Percentiles rank a stretch among this genome's conserved stretches.
phyloP scores from a whole-genome alignment of 2,113 vertebrate species.

The Xyrauchen texanus region DNA sequence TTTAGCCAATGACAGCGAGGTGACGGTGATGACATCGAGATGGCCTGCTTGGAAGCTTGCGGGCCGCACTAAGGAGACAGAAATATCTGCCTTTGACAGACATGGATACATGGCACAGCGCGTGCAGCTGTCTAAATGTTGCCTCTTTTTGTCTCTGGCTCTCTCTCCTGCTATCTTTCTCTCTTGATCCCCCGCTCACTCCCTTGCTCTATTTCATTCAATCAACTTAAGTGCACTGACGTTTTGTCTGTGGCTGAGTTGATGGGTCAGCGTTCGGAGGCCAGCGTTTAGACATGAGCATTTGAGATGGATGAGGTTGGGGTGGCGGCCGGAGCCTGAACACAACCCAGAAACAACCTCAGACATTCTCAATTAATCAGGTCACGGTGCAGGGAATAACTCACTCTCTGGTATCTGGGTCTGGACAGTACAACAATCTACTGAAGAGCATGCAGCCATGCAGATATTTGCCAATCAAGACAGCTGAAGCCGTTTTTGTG shows the following conservation, averaged over 20 bases:
- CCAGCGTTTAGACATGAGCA: slow-evolving; percentile 58
- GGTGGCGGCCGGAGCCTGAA: slow-evolving; percentile 35
- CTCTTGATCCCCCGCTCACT: slow-evolving; percentile 45
- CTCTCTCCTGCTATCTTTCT: slow-evolving; percentile 35
- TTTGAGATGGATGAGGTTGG: slow-evolving; percentile 50
- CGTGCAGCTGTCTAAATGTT: slow-evolving; percentile 74
- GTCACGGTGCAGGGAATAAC: slow-evolving; percentile 71
- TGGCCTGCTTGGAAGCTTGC: slow-evolving; percentile 72
- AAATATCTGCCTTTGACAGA: slow-evolving; percentile 79
- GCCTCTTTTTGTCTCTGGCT: slow-evolving; percentile 53
- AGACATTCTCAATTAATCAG: slow-evolving; percentile 77
- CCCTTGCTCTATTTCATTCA: slow-evolving; percentile 39
- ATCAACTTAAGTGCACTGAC: slow-evolving; percentile 46
- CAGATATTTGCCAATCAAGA: slow-evolving; percentile 48
- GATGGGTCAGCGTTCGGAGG: slow-evolving; percentile 55
- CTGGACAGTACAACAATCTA: slow-evolving; percentile 62
- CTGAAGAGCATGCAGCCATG: slow-evolving; percentile 62
- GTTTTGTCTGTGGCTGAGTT: slow-evolving; percentile 49
- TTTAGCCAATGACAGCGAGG: slow-evolving; percentile 77
- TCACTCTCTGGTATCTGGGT: slow-evolving; percentile 68
- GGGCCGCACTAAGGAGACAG: slow-evolving; percentile 76
- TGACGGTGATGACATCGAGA: slow-evolving; percentile 75
- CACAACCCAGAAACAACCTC: slow-evolving; percentile 59
- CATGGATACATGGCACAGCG: slow-evolving; percentile 63
- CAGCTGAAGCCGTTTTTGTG: slow-evolving; percentile 30